A percentile compares a stretch with the other conserved stretches of the same genome.
phyloP scores from a whole-genome alignment of 2,797 vertebrate species.

The Cynopterus sphinx region DNA sequence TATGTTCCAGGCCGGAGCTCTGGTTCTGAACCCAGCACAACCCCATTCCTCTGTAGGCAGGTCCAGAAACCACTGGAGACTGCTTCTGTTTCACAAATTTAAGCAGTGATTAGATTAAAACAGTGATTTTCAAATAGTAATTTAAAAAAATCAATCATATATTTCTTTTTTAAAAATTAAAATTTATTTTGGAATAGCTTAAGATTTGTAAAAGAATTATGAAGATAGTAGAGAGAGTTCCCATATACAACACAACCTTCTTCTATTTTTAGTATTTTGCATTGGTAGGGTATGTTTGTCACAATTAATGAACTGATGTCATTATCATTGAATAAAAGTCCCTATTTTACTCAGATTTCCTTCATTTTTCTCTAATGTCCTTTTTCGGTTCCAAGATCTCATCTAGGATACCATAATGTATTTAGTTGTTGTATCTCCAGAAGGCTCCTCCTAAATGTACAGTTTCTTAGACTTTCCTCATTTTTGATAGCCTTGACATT shows the following conservation, averaged over 20 bases:
- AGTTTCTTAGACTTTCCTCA: neutral
- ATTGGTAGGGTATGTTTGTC: neutral
- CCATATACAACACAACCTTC: neutral
- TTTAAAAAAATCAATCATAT: neutral
- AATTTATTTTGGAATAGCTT: neutral
- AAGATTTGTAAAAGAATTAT: neutral
- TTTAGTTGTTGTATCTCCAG: neutral
- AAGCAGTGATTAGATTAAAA: neutral
- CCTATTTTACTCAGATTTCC: neutral
- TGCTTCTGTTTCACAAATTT: neutral
- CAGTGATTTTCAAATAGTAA: neutral
- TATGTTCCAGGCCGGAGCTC: neutral
- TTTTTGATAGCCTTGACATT: neutral
- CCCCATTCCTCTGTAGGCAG: neutral
- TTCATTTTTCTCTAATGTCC: neutral
- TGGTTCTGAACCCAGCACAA: neutral
- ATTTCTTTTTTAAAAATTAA: neutral
- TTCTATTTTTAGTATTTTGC: neutral
- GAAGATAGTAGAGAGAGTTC: neutral
- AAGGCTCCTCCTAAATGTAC: neutral
- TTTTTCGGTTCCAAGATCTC: neutral
- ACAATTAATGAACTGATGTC: neutral
- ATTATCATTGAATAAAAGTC: neutral
- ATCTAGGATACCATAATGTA: too few species aligned
- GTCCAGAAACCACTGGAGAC: neutral